phyloP scores from a whole-genome alignment of 2,888 invertebrate genomes.

The Patella depressa region DNA sequence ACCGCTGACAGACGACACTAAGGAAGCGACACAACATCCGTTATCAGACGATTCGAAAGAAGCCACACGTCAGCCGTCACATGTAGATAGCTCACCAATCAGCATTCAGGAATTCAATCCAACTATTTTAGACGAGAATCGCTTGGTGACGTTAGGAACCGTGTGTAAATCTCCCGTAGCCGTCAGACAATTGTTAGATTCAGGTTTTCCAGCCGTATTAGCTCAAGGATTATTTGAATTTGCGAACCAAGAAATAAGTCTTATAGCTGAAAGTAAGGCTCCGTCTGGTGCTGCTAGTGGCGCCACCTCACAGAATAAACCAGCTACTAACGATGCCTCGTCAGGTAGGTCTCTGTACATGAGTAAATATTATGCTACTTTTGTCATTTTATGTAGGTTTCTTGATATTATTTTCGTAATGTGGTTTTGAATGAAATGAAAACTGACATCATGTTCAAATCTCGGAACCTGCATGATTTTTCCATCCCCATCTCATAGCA shows the following conservation, averaged over 20 bases:
- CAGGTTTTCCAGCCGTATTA: slow-evolving; percentile 76
- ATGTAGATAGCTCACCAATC: slow-evolving; percentile 36
- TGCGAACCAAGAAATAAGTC: slow-evolving; percentile 61
- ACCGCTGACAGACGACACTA: slow-evolving; percentile 73
- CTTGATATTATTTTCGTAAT: too few species aligned
- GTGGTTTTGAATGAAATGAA: too few species aligned
- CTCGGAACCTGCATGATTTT: too few species aligned
- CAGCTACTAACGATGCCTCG: not conserved
- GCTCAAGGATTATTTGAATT: slow-evolving; percentile 68
- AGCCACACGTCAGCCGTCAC: slow-evolving; percentile 37
- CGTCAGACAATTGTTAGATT: slow-evolving; percentile 82
- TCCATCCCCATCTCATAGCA: too few species aligned
- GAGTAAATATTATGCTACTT: too few species aligned
- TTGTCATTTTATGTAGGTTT: too few species aligned
- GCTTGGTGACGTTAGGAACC: slow-evolving; percentile 83
- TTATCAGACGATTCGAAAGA: slow-evolving; percentile 71
- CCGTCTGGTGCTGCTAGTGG: too few species aligned
- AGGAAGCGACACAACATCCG: slow-evolving; percentile 59
- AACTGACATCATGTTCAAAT: too few species aligned
- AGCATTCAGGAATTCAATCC: slow-evolving; percentile 57
- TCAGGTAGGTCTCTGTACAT: too few species aligned
- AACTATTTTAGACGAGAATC: slow-evolving; percentile 68
- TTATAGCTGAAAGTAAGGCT: not conserved
- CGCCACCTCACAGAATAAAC: not conserved
- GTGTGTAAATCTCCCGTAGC: slow-evolving; percentile 86